Percentiles rank a stretch among this genome's conserved stretches.
phyloP scores from a whole-genome alignment of 2,888 invertebrate genomes.

The Callyntrura guangdongensis region DNA sequence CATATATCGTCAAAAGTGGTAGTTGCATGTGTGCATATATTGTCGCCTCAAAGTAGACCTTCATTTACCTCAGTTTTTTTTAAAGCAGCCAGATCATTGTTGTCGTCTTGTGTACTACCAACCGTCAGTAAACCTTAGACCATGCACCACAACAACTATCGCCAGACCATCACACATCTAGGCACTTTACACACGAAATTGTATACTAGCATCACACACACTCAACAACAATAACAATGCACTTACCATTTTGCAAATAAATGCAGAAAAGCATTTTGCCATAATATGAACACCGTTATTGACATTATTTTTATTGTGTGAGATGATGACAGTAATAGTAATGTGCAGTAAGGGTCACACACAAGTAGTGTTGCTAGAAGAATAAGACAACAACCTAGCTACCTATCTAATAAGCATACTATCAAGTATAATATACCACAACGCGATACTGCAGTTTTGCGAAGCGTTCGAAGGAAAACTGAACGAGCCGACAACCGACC shows the following conservation, averaged over 20 bases:
- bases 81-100: conserved; percentile 3
- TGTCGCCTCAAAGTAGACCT: conserved; percentile 44
- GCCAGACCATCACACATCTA: background rate
- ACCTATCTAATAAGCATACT: too few species aligned
- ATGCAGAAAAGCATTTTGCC: conserved; percentile 14
- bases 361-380: background rate
- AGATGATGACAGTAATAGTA: background rate
- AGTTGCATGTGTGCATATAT: background rate
- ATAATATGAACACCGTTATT: conserved; percentile 31
- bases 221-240: background rate
- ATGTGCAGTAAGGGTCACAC: background rate
- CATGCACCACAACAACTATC: too few species aligned
- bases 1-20: background rate
- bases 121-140: too few species aligned
- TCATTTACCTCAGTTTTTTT: conserved; percentile 36
- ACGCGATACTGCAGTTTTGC: background rate
- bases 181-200: conserved; percentile 14
- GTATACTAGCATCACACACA: background rate
- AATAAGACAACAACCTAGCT: too few species aligned
- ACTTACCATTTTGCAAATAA: conserved; percentile 30
- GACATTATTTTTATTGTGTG: conserved; percentile 30
- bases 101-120: background rate
- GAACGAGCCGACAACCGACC: background rate
- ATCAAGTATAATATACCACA: too few species aligned
- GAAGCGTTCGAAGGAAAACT: background rate